phyloP scores from a whole-genome alignment of 2,113 vertebrate species.

The Dipodomys ordii region DNA sequence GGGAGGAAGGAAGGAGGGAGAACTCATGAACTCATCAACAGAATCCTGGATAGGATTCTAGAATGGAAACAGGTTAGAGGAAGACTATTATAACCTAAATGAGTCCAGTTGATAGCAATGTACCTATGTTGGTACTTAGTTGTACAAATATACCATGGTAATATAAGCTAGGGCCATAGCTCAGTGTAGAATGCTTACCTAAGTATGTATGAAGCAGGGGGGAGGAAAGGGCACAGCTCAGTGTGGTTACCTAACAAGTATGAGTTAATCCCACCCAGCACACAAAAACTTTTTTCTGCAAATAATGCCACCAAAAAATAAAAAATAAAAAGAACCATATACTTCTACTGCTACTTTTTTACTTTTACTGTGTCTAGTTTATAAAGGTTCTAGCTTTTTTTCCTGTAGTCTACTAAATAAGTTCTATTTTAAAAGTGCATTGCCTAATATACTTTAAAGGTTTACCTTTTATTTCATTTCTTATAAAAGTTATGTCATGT shows the following conservation, averaged over 20 bases:
- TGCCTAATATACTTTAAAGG: constrained; percentile 32
- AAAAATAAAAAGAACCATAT: background rate
- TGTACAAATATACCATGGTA: background rate
- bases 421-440: constrained; percentile 41
- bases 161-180: too few species aligned
- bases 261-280: background rate
- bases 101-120: background rate
- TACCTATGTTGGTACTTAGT: background rate
- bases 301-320: background rate
- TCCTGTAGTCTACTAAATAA: constrained; percentile 42
- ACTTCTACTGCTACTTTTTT: background rate
- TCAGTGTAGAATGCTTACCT: background rate
- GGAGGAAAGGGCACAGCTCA: too few species aligned
- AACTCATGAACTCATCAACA: too few species aligned
- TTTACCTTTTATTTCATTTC: constrained; percentile 19
- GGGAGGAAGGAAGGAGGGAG: too few species aligned
- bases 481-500: constrained; percentile 21
- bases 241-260: background rate
- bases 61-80: background rate
- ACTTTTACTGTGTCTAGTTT: too few species aligned
- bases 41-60: background rate
- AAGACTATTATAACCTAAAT: constrained; percentile 18
- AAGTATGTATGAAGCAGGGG: background rate
- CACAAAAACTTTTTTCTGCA: background rate
- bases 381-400: constrained; percentile 22